phyloP scores from a whole-genome alignment of 2,113 vertebrate species.

The Gymnogyps californianus region DNA sequence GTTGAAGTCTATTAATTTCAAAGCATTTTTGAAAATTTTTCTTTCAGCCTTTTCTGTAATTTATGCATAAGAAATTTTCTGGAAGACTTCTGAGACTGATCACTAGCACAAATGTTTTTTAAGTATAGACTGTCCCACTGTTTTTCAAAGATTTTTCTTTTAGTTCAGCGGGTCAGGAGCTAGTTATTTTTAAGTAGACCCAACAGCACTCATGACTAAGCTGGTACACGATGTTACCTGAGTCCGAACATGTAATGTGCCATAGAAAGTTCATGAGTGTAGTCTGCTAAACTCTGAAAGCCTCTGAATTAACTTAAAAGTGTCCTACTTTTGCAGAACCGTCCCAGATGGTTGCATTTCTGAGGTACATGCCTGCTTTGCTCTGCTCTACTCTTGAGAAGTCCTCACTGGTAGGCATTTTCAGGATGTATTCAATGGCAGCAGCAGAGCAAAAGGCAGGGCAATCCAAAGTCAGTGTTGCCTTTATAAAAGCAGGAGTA shows the following conservation, averaged over 20 bases:
- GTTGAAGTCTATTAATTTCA: background rate
- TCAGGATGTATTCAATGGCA: background rate
- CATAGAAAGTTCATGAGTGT: background rate
- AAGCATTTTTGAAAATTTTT: background rate
- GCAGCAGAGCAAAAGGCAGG: background rate
- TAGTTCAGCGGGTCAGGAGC: background rate
- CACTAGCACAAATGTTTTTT: background rate
- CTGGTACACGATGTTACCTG: accelerated
- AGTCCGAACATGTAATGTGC: background rate
- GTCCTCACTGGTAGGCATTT: background rate
- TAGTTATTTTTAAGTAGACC: background rate
- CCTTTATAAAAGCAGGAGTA: background rate
- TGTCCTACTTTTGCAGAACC: background rate
- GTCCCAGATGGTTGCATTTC: background rate
- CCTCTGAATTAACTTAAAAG: background rate
- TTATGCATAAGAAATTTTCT: background rate
- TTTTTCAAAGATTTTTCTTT: background rate
- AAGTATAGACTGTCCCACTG: background rate
- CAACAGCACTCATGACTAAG: background rate
- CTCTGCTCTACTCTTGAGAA: background rate
- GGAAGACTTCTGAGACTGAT: background rate
- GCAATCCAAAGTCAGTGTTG: background rate
- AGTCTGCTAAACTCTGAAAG: background rate
- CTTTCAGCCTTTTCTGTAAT: background rate
- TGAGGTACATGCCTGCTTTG: background rate